Evolutionary conservation across 2,797 vertebrate species (phyloP).

Genomic region (Chelonia mydas): DNA sequence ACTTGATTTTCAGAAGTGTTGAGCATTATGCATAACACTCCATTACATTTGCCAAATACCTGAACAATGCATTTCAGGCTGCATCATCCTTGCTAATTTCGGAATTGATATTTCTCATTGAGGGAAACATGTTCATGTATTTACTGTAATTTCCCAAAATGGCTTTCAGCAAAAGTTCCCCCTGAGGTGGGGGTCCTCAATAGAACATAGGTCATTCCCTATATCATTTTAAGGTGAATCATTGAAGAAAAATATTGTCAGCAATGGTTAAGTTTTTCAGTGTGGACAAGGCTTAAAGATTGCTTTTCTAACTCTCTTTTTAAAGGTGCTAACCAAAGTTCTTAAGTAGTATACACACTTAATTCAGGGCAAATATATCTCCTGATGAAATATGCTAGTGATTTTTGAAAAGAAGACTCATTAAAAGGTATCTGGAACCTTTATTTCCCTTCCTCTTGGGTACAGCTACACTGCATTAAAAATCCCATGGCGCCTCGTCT

Average conservation of each 20-base stretch:
- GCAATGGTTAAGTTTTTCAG: no score
- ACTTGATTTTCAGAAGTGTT: background rate
- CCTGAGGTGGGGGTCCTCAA: no score
- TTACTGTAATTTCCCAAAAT: background rate
- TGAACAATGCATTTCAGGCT: background rate
- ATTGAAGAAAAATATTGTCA: no score
- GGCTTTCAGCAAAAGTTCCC: background rate
- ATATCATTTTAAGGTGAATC: no score
- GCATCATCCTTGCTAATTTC: background rate
- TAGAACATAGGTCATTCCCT: no score
- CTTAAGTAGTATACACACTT: no score
- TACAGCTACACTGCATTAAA: background rate
- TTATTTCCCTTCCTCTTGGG: background rate
- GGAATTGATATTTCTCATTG: background rate
- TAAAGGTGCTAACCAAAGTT: background rate
- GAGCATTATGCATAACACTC: background rate
- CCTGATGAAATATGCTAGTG: background rate
- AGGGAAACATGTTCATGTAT: background rate
- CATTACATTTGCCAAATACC: background rate
- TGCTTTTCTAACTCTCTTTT: background rate
- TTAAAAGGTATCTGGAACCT: background rate
- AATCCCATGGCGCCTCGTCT: fast-evolving
- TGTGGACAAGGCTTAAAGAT: no score
- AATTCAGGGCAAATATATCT: background rate
- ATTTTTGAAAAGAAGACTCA: background rate